Evolutionary conservation across 2,888 invertebrate species (phyloP).

Genomic region (Nomada fucata): DNA sequence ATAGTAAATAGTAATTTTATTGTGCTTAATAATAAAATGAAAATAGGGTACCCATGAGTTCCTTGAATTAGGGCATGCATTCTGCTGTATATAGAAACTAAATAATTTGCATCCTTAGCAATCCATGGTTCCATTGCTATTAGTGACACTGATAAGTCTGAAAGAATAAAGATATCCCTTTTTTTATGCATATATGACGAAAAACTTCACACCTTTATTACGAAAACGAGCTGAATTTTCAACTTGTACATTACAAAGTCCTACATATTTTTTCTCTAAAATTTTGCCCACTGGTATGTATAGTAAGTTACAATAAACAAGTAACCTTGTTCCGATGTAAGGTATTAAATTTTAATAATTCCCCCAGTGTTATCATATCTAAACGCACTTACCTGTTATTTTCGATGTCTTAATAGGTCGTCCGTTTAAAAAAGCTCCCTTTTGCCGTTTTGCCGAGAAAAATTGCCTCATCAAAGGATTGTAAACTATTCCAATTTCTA

Average conservation of each 20-base stretch:
- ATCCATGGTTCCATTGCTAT: constrained; percentile 81
- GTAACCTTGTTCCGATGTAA: no score
- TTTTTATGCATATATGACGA: not conserved
- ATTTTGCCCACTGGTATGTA: no score
- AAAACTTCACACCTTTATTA: not conserved
- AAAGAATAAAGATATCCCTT: constrained; percentile 42
- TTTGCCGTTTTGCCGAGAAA: constrained; percentile 89
- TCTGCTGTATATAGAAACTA: constrained; percentile 73
- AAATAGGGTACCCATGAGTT: constrained; percentile 76
- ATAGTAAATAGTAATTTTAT: not conserved
- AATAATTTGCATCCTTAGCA: constrained; percentile 75
- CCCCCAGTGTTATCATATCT: not conserved
- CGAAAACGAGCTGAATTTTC: not conserved
- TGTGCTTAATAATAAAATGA: not conserved
- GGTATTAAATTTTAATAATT: no score
- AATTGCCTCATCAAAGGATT: constrained; percentile 90
- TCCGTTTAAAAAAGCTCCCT: constrained; percentile 92
- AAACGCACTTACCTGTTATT: constrained; percentile 83
- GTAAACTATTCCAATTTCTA: constrained; percentile 90
- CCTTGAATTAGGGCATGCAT: constrained; percentile 78
- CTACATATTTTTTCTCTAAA: no score
- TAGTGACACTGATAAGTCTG: constrained; percentile 82
- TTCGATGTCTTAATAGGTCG: constrained; percentile 86
- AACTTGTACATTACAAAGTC: not conserved
- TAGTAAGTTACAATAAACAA: no score